Evolutionary conservation across 1,140 invertebrate genomes (phyloP), one percentile per base, ranked within the genome.

Genomic region (Trichonephila clavata): DNA sequence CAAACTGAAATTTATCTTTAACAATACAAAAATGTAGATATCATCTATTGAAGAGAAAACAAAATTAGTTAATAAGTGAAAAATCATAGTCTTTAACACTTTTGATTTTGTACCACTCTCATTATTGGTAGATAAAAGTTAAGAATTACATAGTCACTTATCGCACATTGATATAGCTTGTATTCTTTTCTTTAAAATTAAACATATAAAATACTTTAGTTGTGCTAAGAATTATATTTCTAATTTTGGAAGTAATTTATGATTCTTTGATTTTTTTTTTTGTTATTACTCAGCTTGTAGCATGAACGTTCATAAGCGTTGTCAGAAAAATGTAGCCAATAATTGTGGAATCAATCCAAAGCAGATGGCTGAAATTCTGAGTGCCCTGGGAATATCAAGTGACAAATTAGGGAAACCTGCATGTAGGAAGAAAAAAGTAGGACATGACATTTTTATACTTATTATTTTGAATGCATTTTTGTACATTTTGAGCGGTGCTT

Each of bases 331-430:
- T 96, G 99, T 99, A 65, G 99, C 99, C 63, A 99, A 99, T 96
- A 99, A 99, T 96, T 99, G 99, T 96, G 99, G 99, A 94, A 99
- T 99, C 95, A 98, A 99, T 96, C 98, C 98, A 57, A 99, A 99
- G 96, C 97, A 98, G 95, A 98, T 99, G 98, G 99, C 98, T 0
- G 97, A 98, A 95, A 98, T 99, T 93, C 97, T 99, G 60, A 97
- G 97, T 94, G 97, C 97, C 94, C 97, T 99, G 96, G 99, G 99
- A 94, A 98, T 99, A 94, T 98, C 98, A 50, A 98, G 98, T 7
- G 98, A 99, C 96, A 98, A 98, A 96, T 97, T 97, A 95, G 97
- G 97, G 18, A 96, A 97, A 60, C 87, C 93, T 57, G 18, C 87
- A 1, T 50, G 59, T 32, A 96, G 97, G 88, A 96, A 97, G 94